These are phyloP conservation scores for Dolomedes plantarius DNA, from an alignment of 2,888 invertebrate species.

Conservation along the genomic window DNA sequence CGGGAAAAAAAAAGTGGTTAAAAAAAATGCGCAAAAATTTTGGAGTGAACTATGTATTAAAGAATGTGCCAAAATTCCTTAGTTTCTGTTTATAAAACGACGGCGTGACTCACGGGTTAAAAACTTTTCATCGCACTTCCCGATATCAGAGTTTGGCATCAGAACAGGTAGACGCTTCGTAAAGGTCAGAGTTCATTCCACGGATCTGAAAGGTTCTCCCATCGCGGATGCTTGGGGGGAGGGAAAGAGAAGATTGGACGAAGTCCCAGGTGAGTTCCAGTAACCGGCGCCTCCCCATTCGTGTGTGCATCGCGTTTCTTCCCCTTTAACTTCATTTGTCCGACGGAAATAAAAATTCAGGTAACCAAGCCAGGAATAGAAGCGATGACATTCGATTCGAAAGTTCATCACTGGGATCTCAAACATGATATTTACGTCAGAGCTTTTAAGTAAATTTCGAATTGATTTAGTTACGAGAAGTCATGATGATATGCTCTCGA, in stretches of 20 bases:
- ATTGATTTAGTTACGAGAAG: no score
- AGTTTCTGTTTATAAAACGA: conserved; percentile 3
- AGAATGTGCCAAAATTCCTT: neutral
- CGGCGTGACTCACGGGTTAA: neutral
- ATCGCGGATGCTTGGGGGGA: neutral
- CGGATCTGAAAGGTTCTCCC: neutral
- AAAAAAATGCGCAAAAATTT: neutral
- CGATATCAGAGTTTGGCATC: neutral
- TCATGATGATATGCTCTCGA: no score
- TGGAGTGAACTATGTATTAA: neutral
- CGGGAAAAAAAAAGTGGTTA: neutral
- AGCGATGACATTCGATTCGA: no score
- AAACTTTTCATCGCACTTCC: neutral
- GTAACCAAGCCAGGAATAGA: no score
- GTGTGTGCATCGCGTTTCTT: no score
- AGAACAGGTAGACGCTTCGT: neutral
- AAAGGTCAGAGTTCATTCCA: conserved; percentile 7
- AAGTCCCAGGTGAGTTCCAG: no score
- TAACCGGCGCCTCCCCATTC: no score
- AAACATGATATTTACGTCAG: no score
- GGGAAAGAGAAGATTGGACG: neutral
- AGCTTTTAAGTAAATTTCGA: no score
- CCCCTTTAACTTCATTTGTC: no score
- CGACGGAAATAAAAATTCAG: no score
- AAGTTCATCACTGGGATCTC: no score